Percentiles rank a stretch among this genome's conserved stretches.
These are phyloP conservation scores for Charanyca ferruginea DNA, from an alignment of 2,888 invertebrate genomes.

Conservation along the genomic window DNA sequence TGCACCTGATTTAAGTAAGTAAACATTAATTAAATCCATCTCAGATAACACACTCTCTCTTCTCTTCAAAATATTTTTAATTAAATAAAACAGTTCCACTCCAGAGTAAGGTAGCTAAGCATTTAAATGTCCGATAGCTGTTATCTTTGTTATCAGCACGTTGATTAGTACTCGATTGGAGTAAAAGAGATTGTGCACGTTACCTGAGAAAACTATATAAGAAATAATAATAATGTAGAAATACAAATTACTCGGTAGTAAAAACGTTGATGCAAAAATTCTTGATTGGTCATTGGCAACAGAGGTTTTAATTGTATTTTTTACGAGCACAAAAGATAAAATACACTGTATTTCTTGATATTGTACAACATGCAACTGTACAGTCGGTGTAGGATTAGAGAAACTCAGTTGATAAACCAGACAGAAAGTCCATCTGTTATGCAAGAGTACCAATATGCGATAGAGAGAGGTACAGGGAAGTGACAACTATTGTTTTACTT, in stretches of 20 bases:
- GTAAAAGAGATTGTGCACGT: constrained; percentile 26
- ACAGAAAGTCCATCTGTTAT: neutral
- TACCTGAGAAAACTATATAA: neutral
- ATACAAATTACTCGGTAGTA: constrained; percentile 15
- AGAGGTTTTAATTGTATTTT: constrained; percentile 4
- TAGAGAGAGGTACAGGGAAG: no score
- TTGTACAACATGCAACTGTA: neutral
- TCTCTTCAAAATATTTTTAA: constrained; percentile 9
- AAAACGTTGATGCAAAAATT: neutral
- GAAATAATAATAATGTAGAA: constrained; percentile 4
- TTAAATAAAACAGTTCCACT: constrained; percentile 32
- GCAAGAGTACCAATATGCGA: constrained; percentile 14
- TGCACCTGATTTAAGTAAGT: constrained; percentile 27
- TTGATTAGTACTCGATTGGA: constrained; percentile 52
- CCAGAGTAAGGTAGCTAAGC: constrained; percentile 26
- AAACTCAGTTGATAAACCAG: neutral
- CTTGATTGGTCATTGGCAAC: neutral
- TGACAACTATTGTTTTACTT: no score
- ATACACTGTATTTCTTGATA: neutral
- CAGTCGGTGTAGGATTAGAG: neutral
- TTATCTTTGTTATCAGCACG: constrained; percentile 66
- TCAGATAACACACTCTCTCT: constrained; percentile 30
- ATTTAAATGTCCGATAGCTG: constrained; percentile 64
- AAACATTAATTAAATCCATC: constrained; percentile 37
- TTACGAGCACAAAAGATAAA: neutral